Percentiles rank a stretch among this genome's conserved stretches.
phyloP scores from a whole-genome alignment of 1,140 invertebrate species.

The Calliopsis andreniformis region DNA sequence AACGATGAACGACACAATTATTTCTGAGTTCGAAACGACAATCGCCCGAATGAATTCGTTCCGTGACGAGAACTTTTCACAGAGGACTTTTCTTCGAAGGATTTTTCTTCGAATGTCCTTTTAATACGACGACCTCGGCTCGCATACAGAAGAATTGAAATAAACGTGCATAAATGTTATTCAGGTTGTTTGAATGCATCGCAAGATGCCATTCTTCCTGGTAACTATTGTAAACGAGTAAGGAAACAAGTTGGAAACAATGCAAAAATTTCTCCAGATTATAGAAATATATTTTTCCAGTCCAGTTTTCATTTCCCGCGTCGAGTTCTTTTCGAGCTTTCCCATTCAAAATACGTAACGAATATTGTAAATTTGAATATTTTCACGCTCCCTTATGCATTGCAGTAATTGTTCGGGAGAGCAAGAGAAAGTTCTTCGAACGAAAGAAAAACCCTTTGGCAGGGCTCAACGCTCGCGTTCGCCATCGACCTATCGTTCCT shows the following conservation, averaged over 20 bases:
- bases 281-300: conserved; percentile 8
- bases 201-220: conserved; percentile 14
- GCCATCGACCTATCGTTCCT: neutral
- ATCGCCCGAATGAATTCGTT: conserved; percentile 18
- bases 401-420: neutral
- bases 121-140: neutral
- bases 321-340: neutral
- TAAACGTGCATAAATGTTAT: conserved; percentile 37
- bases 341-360: neutral
- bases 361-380: conserved; percentile 26
- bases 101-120: neutral
- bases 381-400: neutral
- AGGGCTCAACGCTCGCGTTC: neutral
- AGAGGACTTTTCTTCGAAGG: neutral
- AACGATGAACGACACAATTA: conserved; percentile 25
- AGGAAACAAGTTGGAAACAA: neutral
- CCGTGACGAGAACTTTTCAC: conserved; percentile 9
- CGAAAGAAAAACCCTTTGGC: neutral
- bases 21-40: conserved; percentile 32
- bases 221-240: conserved; percentile 9
- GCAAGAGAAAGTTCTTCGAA: neutral
- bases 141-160: conserved; percentile 27
- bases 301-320: conserved; percentile 8
- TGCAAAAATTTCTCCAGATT: neutral
- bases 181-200: conserved; percentile 13